Percentiles rank a stretch among this genome's conserved stretches.
Conservation (phyloP, 2,888 invertebrate species). For the Tetranychus piercei region DNA sequence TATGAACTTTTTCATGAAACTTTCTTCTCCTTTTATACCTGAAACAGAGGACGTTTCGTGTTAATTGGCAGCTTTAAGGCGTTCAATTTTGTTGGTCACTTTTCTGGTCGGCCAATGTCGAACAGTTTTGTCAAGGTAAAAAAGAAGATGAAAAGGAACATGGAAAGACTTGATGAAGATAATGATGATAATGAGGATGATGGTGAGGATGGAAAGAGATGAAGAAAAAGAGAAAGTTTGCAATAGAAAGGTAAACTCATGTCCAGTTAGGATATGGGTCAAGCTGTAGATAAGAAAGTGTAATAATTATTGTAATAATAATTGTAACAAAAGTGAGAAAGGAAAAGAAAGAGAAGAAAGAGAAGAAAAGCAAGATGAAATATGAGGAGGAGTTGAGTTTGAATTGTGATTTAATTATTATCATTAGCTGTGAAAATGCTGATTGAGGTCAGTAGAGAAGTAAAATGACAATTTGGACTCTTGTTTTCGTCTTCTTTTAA, state of each 20-base stretch:
- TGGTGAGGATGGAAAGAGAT: neutral
- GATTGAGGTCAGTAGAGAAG: neutral
- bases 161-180: neutral
- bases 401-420: neutral
- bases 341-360: neutral
- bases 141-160: neutral
- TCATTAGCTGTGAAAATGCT: neutral
- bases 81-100: neutral
- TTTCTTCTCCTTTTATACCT: neutral
- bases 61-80: neutral
- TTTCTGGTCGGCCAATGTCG: neutral
- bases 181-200: neutral
- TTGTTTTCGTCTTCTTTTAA: neutral
- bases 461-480: neutral
- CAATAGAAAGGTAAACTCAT: conserved; percentile 1
- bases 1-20: neutral
- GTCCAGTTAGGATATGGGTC: neutral
- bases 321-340: neutral
- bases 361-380: neutral
- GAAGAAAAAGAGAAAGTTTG: neutral
- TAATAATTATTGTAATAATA: neutral
- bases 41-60: neutral
- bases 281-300: conserved; percentile 4
- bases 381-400: neutral
- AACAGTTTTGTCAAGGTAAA: conserved; percentile 3